Conservation (phyloP, 2,113 vertebrate genomes). For the Dipodomys merriami region DNA sequence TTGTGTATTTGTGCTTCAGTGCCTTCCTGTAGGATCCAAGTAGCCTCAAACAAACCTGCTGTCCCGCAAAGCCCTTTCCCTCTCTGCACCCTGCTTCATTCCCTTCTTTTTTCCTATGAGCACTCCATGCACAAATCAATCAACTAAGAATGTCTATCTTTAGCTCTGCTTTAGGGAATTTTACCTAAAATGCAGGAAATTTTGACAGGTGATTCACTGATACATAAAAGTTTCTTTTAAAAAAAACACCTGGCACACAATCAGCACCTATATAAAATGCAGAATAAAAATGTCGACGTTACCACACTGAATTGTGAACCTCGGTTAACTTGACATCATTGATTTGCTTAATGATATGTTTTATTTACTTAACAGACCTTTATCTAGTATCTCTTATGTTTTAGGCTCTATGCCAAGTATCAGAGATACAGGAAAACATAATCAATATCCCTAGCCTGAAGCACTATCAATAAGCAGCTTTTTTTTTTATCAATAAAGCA, state of each 20-base stretch:
- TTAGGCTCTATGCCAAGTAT: not conserved
- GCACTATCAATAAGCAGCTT: too few species aligned
- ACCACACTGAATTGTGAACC: not conserved
- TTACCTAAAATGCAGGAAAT: not conserved
- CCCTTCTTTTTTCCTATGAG: not conserved
- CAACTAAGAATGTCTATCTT: not conserved
- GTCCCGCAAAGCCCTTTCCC: not conserved
- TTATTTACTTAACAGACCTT: not conserved
- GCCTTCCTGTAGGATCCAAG: not conserved
- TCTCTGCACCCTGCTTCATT: not conserved
- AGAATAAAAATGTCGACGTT: not conserved
- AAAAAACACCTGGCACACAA: not conserved
- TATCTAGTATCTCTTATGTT: not conserved
- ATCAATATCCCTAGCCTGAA: not conserved
- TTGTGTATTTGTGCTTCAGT: not conserved
- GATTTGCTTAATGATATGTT: not conserved
- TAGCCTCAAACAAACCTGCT: not conserved
- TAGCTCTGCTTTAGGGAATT: not conserved
- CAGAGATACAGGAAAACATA: not conserved
- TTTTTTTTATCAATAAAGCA: not conserved
- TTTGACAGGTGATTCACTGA: not conserved
- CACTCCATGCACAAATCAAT: not conserved
- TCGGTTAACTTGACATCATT: not conserved
- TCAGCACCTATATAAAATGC: not conserved
- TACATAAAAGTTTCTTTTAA: not conserved